Evolutionary conservation across 1,140 invertebrate genomes (phyloP), one percentile per base, ranked within the genome.

Genomic region (Drosophila busckii): DNA sequence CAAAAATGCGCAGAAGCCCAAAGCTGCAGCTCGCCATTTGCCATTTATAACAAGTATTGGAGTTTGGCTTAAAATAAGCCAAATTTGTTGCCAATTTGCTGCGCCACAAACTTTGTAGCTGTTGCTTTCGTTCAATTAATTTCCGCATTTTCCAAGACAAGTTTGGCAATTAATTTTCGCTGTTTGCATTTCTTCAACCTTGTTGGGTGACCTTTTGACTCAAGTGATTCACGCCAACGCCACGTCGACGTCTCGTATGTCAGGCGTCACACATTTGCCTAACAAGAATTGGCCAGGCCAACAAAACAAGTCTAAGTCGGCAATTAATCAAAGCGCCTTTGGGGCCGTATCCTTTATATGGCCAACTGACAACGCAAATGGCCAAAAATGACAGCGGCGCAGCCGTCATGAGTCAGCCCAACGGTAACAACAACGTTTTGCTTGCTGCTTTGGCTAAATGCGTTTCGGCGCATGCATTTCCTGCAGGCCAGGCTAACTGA

Each of bases 291-390:
- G 59, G 35, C 40, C 16, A 49, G 52, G 42, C 69, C n/a, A n/a
- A n/a, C n/a, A n/a, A n/a, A n/a, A n/a, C n/a, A n/a, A n/a, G n/a
- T 75, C 75, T 67, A 70, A 82, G 75, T 80, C 75, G 76, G 75
- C 75, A 82, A 82, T 82, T 82, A 82, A 82, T 82, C 75, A 82
- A 82, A 82, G 75, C 75, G 65, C 75, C 69, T 67, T 66, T 32
- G 69, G 76, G 56, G 55, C 75, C 75, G 83, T 75, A 82, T 82
- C 60, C 75, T 75, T 76, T 63, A 80, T 78, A 78, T 80, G 71
- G 71, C 63, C 61, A 80, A 52, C 55, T 78, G 71, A 78, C 75
- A 80, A 53, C 60, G 69, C 76, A 82, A 80, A 80, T 83, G 76
- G 75, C 65, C 67, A 59, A 80, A n/a, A 82, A 80, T 82, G 76